Percentiles rank a stretch among this genome's conserved stretches.
Conservation (phyloP, 2,888 invertebrate genomes). For the Abscondita cerata region DNA sequence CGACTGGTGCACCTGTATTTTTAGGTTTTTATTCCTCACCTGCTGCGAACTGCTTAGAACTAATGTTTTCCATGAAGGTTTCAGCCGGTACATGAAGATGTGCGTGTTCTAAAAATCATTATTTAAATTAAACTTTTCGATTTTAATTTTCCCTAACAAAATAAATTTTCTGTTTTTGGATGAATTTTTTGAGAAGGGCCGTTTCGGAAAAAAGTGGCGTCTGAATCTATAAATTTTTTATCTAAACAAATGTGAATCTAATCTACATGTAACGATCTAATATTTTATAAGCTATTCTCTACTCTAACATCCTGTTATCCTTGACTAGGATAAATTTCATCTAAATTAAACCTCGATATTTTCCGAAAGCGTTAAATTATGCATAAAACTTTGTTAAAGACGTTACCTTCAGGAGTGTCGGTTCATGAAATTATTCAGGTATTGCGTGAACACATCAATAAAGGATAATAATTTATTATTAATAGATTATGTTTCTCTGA, state of each 20-base stretch:
- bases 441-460: too few relatives aligned
- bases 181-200: slow-evolving; percentile 17
- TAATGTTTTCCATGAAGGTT: slow-evolving; percentile 34
- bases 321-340: too few relatives aligned
- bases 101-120: slow-evolving; percentile 32
- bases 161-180: slow-evolving; percentile 9
- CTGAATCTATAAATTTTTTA: not conserved
- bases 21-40: slow-evolving; percentile 22
- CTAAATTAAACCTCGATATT: too few relatives aligned
- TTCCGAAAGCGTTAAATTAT: too few relatives aligned
- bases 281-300: too few relatives aligned
- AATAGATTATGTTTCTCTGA: too few relatives aligned
- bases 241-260: slow-evolving; percentile 9
- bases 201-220: slow-evolving; percentile 8
- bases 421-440: too few relatives aligned
- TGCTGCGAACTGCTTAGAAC: slow-evolving; percentile 34
- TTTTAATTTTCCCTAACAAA: slow-evolving; percentile 2
- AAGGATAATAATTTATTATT: too few relatives aligned
- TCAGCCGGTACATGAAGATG: slow-evolving; percentile 34
- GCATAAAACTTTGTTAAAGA: too few relatives aligned
- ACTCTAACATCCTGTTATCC: too few relatives aligned
- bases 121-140: slow-evolving; percentile 21
- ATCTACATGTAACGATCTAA: too few relatives aligned
- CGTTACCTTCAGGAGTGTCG: too few relatives aligned
- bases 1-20: slow-evolving; percentile 6